A percentile compares a stretch with the other conserved stretches of the same genome.
Conservation (phyloP, 2,888 invertebrate genomes). For the Limulus polyphemus region DNA sequence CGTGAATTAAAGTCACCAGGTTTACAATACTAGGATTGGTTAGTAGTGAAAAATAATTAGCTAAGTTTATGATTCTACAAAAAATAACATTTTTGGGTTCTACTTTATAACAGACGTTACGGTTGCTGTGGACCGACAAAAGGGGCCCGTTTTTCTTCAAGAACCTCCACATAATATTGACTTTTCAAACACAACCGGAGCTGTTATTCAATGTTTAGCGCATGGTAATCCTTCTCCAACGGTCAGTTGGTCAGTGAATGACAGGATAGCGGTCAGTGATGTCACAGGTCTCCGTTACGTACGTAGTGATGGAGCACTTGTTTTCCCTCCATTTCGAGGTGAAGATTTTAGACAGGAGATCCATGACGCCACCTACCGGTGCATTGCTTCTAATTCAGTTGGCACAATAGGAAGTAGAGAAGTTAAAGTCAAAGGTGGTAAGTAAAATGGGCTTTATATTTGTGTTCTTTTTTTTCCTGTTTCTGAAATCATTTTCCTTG, state of each 20-base stretch:
- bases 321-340: slow-evolving; percentile 11
- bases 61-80: too few species aligned
- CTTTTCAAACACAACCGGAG: slow-evolving; percentile 16
- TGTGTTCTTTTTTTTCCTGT: background rate
- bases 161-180: slow-evolving; percentile 13
- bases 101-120: too few species aligned
- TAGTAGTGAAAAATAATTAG: too few species aligned
- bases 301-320: slow-evolving; percentile 9
- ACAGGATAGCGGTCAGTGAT: slow-evolving; percentile 5
- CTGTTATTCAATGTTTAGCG: slow-evolving; percentile 13
- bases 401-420: slow-evolving; percentile 13
- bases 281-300: slow-evolving; percentile 10
- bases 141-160: slow-evolving; percentile 9
- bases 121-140: background rate
- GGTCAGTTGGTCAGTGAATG: slow-evolving; percentile 10
- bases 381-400: slow-evolving; percentile 9
- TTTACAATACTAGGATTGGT: too few species aligned
- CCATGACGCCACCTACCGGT: slow-evolving; percentile 9
- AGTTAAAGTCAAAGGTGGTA: slow-evolving; percentile 11
- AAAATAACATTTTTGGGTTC: too few species aligned
- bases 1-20: too few species aligned
- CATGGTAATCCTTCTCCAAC: slow-evolving; percentile 12
- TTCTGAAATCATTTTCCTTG: too few species aligned
- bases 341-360: slow-evolving; percentile 10
- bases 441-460: background rate